Percentiles rank a stretch among this genome's conserved stretches.
Conservation (phyloP, 2,797 vertebrate species). For the Kryptopterus vitreolus region DNA sequence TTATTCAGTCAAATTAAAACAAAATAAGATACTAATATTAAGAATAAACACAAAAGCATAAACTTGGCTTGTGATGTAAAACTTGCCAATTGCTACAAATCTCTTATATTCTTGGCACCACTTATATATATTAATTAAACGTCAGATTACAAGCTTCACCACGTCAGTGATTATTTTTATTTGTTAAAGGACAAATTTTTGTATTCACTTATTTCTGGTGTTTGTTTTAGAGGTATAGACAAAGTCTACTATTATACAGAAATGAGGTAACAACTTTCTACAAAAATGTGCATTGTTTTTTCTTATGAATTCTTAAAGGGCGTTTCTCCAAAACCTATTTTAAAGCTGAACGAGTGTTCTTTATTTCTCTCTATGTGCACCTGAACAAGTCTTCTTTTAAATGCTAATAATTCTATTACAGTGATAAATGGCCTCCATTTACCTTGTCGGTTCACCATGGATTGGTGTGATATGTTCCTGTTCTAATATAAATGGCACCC, state of each 20-base stretch:
- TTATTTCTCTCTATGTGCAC: not conserved
- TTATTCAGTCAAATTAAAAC: not conserved
- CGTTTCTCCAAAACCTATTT: not conserved
- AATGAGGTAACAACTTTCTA: too few species aligned
- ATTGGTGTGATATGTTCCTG: not conserved
- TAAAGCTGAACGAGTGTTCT: conserved; percentile 10
- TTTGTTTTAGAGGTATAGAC: not conserved
- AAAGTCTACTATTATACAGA: too few species aligned
- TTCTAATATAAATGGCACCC: conserved; percentile 1
- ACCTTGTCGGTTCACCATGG: not conserved
- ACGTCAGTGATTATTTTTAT: not conserved
- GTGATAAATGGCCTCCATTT: conserved; percentile 10
- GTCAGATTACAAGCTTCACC: not conserved
- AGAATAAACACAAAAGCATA: not conserved
- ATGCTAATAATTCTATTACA: conserved; percentile 34
- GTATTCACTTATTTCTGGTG: not conserved
- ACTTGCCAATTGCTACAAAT: not conserved
- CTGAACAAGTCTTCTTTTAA: conserved; percentile 21
- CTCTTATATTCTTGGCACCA: not conserved
- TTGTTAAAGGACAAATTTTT: not conserved
- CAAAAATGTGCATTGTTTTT: not conserved
- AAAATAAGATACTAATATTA: not conserved
- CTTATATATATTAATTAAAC: not conserved
- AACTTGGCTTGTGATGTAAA: not conserved
- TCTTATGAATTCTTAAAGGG: not conserved